Base-by-base conservation (phyloP, 2,113 vertebrate genomes). In the Lasiurus cinereus region DNA sequence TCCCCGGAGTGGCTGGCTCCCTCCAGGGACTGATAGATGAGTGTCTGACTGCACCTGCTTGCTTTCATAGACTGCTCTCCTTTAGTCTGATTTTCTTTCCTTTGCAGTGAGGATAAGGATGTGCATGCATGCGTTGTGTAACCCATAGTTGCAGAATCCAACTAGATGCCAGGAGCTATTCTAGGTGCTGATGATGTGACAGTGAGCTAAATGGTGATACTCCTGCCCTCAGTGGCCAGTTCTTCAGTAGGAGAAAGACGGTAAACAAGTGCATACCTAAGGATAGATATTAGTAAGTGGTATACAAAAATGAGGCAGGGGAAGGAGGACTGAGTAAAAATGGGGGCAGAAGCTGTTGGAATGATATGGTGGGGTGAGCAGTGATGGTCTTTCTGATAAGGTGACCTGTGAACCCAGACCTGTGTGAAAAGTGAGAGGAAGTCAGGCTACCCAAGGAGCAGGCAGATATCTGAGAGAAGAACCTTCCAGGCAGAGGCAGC, bases 21-120 rank as follows among this genome's bases (percentile, higher is more conserved):
- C 36, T 43, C 1, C 4, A 1, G 64, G 12, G 27, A 24, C 1
- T 5, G 2, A 19, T 7, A 39, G 5, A 43, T 29, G 18, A n/a
- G 39, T 9, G 2, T 52, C 72, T 66, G 19, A 59, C 84, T 43
- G 67, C 0, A 24, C 1, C 11, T 29, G 9, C 69, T 78, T 87
- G 54, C 14, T 79, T 48, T 90, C 52, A 11, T 19, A 64, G 70
- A 4, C 64, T 27, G 52, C 36, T 13, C 29, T 19, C 6, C 12
- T 88, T 24, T 70, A 27, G 66, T 27, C 86, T 39, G 64, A 69
- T 64, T 76, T 76, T 19, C 39, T 76, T 76, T 19, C 39, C 16
- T 18, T 36, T 13, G 43, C 39, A 67, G 0, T 19, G 13, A 90
- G 22, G 24, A 54, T 33, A 74, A 27, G 29, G 15, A 31, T 82